Evolutionary conservation across 2,113 vertebrate species (phyloP), one percentile per base, ranked within the genome.

Genomic region (Megatriorchis doriae): DNA sequence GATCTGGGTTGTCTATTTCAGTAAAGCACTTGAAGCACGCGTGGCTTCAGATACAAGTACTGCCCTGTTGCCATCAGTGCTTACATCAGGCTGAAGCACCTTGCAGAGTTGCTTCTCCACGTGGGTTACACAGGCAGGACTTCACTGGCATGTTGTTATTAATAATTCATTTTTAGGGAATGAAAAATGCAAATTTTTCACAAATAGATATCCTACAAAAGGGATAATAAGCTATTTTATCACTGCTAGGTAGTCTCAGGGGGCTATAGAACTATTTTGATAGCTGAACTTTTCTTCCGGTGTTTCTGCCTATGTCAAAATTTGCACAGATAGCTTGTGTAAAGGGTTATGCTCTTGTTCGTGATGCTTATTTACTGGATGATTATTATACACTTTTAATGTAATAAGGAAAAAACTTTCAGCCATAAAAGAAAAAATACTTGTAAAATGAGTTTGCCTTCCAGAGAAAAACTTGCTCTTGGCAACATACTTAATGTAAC

Each of bases 391-490:
- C 43, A 43, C 80, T 86, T 72, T 22, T n/a, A 77, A 81, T 47
- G 55, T 73, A 96, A 81, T 88, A 77, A 68, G 32, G 50, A 75
- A 94, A 91, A 82, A 58, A 65, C 73, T 86, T 91, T 81, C 53
- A 79, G 63, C 36, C 32, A 63, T 87, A 29, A 93, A 88, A 77
- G 67, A 45, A 87, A 81, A 94, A 87, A 55, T 53, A 47, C 86
- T 93, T 73, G 71, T 23, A 32, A 87, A 95, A 94, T 94, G 23
- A 19, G 9, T 90, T 67, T 96, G 85, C 94, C 93, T 98, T 97
- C 90, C 74, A 96, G 94, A 96, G 81, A 83, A 95, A 96, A 96
- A 80, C 61, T 83, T 97, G 97, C 87, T 94, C 78, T 94, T 95
- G 93, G 93, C 65, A 55, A 50, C 55, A 72, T 52, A 45, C 65